These are phyloP conservation scores for Drosophila paranaensis DNA, from an alignment of 2,888 invertebrate species.

Conservation along the genomic window DNA sequence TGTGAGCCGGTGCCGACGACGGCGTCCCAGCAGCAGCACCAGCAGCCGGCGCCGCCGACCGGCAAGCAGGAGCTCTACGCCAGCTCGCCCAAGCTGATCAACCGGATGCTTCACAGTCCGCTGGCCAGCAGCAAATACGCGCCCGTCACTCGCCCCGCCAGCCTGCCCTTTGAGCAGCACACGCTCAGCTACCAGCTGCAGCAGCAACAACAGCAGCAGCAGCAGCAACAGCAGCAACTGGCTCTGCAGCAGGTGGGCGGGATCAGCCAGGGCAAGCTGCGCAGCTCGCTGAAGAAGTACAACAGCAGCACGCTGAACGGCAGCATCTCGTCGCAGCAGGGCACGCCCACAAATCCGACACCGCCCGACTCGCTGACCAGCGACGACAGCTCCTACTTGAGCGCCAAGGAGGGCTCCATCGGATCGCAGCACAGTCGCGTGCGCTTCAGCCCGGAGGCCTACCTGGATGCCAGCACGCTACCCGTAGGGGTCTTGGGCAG, in stretches of 20 bases:
- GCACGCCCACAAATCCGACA: constrained; percentile 92
- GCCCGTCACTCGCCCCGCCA: constrained; percentile 82
- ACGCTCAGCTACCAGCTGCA: constrained; percentile 50
- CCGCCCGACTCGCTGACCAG: constrained; percentile 94
- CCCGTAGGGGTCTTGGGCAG: constrained; percentile 38
- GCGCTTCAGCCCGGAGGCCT: constrained; percentile 91
- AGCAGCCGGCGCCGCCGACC: constrained; percentile 53
- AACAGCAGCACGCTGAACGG: constrained; percentile 82
- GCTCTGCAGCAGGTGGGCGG: constrained; percentile 8
- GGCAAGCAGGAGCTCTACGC: constrained; percentile 80
- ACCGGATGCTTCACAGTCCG: constrained; percentile 76
- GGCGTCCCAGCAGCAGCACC: neutral
- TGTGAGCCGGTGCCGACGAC: constrained; percentile 18
- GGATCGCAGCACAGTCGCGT: constrained; percentile 90
- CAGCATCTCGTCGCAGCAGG: constrained; percentile 73
- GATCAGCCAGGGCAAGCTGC: constrained; percentile 86
- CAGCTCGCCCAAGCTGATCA: constrained; percentile 78
- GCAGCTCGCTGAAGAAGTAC: constrained; percentile 92
- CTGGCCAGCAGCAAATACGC: constrained; percentile 68
- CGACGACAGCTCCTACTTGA: constrained; percentile 95
- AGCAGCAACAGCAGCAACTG: neutral
- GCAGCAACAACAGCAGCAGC: constrained; percentile 17
- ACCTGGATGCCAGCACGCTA: constrained; percentile 86
- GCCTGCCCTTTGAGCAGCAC: constrained; percentile 85
- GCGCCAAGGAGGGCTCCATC: constrained; percentile 90